These are phyloP conservation scores for Doryteuthis pealeii DNA, from an alignment of 1,140 invertebrate genomes.

Conservation along the genomic window DNA sequence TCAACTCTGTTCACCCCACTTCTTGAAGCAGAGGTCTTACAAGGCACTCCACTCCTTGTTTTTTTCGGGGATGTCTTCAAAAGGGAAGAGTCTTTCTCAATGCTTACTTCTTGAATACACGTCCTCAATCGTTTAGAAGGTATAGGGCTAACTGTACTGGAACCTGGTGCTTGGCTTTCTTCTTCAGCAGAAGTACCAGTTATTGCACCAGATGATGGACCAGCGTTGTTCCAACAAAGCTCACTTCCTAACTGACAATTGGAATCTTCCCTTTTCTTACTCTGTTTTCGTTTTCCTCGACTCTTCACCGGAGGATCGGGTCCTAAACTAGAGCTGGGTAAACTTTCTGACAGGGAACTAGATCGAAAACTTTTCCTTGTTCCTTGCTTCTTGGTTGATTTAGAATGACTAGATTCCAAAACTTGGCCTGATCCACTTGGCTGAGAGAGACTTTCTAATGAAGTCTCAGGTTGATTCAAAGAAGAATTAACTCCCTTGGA, in stretches of 20 bases:
- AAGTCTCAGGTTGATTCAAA: not conserved
- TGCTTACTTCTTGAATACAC: not conserved
- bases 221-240: slow-evolving; percentile 9
- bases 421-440: slow-evolving; percentile 3
- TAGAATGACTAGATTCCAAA: slow-evolving; percentile 4
- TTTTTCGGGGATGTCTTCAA: not conserved
- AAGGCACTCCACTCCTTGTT: slow-evolving; percentile 15
- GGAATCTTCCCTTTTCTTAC: not conserved
- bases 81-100: not conserved
- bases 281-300: not conserved
- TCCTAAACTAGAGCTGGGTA: not conserved
- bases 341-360: slow-evolving; percentile 7
- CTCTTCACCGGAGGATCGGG: not conserved
- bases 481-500: not conserved
- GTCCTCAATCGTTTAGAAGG: not conserved
- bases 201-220: not conserved
- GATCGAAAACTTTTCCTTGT: slow-evolving; percentile 1
- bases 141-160: slow-evolving; percentile 8
- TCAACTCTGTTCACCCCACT: slow-evolving; percentile 29
- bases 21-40: slow-evolving; percentile 23
- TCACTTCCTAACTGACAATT: not conserved
- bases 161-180: not conserved
- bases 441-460: not conserved
- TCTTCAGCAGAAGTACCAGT: not conserved
- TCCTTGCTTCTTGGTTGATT: not conserved